These are phyloP conservation scores for Eulemur coronatus DNA, from an alignment of 2,797 vertebrate species.

Conservation along the genomic window DNA sequence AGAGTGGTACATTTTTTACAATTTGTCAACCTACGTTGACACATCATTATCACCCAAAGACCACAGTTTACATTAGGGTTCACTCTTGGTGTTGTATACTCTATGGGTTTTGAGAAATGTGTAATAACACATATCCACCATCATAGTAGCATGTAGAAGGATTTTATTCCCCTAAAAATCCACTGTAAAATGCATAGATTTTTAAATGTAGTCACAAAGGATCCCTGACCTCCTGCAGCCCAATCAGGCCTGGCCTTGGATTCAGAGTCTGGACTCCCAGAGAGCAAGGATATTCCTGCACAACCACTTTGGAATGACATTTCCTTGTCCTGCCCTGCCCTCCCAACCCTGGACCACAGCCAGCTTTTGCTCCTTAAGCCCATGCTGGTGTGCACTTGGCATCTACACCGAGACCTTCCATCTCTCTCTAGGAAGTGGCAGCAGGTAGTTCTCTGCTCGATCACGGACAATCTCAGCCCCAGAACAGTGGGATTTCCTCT, in stretches of 20 bases:
- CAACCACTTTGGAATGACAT: not conserved
- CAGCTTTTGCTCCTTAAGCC: not conserved
- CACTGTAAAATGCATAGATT: not conserved
- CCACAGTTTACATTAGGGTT: not conserved
- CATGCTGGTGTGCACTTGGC: not conserved
- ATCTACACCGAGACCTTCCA: not conserved
- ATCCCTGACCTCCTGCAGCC: not conserved
- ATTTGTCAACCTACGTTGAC: not conserved
- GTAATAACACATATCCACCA: not conserved
- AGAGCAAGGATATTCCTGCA: not conserved
- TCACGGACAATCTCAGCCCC: not conserved
- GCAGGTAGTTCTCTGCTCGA: not conserved
- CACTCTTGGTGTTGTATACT: not conserved
- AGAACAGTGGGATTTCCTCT: not conserved
- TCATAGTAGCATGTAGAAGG: not conserved
- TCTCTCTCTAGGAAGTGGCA: not conserved
- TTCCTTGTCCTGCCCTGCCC: not conserved
- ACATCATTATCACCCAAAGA: not conserved
- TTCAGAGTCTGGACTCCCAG: not conserved
- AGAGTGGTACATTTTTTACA: not conserved
- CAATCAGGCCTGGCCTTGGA: not conserved
- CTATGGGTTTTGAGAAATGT: not conserved
- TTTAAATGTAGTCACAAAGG: not conserved
- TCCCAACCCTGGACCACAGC: not conserved
- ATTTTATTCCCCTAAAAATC: not conserved